Percentiles rank a stretch among this genome's conserved stretches.
Evolutionary conservation across 2,888 invertebrate species (phyloP).

Genomic region (Apodemia duryi): DNA sequence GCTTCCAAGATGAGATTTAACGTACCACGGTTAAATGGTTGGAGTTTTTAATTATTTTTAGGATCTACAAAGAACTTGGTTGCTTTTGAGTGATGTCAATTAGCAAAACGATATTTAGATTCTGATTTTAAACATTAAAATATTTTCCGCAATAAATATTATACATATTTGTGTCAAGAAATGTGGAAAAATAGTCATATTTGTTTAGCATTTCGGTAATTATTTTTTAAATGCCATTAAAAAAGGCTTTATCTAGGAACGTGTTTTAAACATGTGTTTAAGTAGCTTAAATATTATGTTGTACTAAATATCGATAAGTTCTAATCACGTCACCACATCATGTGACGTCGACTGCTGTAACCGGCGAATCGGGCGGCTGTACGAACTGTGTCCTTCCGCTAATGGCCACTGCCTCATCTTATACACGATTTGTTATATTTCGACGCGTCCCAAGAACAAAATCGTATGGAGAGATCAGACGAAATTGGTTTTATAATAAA

Average conservation of each 20-base stretch:
- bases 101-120: slow-evolving; percentile 15
- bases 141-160: too few relatives aligned
- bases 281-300: too few relatives aligned
- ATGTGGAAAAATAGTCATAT: too few relatives aligned
- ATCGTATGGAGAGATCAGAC: too few relatives aligned
- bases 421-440: slow-evolving; percentile 12
- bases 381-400: slow-evolving; percentile 59
- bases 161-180: too few relatives aligned
- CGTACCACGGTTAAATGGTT: slow-evolving; percentile 67
- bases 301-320: neutral
- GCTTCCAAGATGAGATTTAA: slow-evolving; percentile 76
- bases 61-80: slow-evolving; percentile 36
- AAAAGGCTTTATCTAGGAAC: too few relatives aligned
- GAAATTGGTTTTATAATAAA: too few relatives aligned
- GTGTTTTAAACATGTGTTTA: too few relatives aligned
- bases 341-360: slow-evolving; percentile 73
- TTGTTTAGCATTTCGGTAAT: too few relatives aligned
- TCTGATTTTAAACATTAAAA: too few relatives aligned
- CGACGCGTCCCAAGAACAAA: too few relatives aligned
- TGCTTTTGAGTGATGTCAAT: slow-evolving; percentile 33
- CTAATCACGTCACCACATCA: slow-evolving; percentile 49
- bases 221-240: too few relatives aligned
- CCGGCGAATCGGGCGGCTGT: slow-evolving; percentile 41
- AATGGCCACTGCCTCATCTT: slow-evolving; percentile 38
- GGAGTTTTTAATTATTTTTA: slow-evolving; percentile 51